Evolutionary conservation across 2,888 invertebrate genomes (phyloP).

Genomic region (Stictocephala bisonia): DNA sequence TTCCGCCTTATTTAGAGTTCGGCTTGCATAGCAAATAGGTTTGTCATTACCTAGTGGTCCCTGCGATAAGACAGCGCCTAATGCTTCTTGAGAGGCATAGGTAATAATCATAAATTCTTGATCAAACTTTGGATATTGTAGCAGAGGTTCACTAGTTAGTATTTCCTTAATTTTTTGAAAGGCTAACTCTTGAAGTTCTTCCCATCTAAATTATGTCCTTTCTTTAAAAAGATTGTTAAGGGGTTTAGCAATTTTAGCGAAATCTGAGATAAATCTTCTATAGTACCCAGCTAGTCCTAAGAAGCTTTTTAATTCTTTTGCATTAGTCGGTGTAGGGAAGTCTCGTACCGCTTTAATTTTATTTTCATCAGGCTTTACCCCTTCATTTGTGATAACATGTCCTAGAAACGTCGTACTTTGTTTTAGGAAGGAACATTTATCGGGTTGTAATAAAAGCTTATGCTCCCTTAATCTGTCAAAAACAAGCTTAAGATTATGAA

Average conservation of each 20-base stretch:
- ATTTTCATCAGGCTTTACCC: constrained; percentile 43
- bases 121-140: constrained; percentile 61
- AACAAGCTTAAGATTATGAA: constrained; percentile 1
- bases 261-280: constrained; percentile 62
- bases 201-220: constrained; percentile 54
- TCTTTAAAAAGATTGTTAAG: constrained; percentile 53
- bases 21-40: constrained; percentile 61
- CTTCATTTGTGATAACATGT: constrained; percentile 45
- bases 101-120: constrained; percentile 60
- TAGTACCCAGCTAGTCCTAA: constrained; percentile 63
- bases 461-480: constrained; percentile 31
- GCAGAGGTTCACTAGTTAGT: constrained; percentile 56
- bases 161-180: constrained; percentile 48
- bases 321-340: constrained; percentile 44
- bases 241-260: constrained; percentile 59
- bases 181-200: constrained; percentile 34
- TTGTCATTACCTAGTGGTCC: constrained; percentile 59
- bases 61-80: constrained; percentile 61
- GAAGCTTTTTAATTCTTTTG: constrained; percentile 56
- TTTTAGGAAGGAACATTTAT: not conserved
- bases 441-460: not conserved
- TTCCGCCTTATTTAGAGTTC: constrained; percentile 59
- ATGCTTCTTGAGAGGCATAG: constrained; percentile 59
- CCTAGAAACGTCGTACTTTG: constrained; percentile 49
- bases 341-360: constrained; percentile 26